These are phyloP conservation scores for Pheucticus melanocephalus DNA, from an alignment of 2,113 vertebrate genomes.

Conservation along the genomic window DNA sequence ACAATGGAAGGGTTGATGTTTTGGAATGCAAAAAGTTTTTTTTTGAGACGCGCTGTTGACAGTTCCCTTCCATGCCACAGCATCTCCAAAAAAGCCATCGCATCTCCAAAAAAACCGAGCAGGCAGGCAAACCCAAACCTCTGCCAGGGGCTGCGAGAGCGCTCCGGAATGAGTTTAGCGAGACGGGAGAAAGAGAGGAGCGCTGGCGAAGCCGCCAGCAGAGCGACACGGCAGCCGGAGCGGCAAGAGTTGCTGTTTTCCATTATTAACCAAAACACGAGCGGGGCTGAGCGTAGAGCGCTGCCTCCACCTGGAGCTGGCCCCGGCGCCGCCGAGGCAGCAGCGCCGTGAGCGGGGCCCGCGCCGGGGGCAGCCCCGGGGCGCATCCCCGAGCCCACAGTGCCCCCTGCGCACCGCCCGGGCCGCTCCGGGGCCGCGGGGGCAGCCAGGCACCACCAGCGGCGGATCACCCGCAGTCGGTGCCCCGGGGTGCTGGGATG, in stretches of 20 bases:
- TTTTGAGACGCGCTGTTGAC: neutral
- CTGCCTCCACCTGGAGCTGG: conserved; percentile 44
- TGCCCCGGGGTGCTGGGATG: neutral
- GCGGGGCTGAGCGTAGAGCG: neutral
- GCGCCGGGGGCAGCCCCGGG: neutral
- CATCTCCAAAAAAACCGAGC: neutral
- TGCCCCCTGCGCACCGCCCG: neutral
- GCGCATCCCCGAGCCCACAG: conserved; percentile 13
- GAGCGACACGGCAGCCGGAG: neutral
- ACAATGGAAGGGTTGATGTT: conserved; percentile 26
- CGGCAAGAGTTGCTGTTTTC: neutral
- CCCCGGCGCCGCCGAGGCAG: neutral
- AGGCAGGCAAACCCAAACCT: neutral
- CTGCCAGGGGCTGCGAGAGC: neutral
- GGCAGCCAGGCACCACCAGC: accelerated
- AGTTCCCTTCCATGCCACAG: neutral
- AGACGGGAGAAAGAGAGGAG: too few relatives aligned
- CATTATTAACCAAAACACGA: neutral
- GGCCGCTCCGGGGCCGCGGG: neutral
- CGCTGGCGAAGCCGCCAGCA: neutral
- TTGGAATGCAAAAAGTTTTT: neutral
- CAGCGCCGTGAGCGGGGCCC: neutral
- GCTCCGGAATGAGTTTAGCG: neutral
- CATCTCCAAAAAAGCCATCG: neutral
- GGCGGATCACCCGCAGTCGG: accelerated